A percentile compares a stretch with the other conserved stretches of the same genome.
phyloP scores from a whole-genome alignment of 2,888 invertebrate species.

The Notodonta dromedarius region DNA sequence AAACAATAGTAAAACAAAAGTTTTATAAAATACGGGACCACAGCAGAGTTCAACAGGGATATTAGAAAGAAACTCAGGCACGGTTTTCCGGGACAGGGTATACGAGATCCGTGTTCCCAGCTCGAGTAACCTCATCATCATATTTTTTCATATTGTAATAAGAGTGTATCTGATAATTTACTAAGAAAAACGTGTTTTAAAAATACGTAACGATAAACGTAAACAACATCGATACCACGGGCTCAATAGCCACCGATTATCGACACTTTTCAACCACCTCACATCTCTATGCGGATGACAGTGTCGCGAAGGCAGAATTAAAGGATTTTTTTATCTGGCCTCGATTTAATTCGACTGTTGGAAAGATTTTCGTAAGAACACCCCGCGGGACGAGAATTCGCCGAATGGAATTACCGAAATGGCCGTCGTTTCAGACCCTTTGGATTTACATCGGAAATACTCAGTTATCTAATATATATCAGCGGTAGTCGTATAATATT shows the following conservation, averaged over 20 bases:
- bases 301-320: background rate
- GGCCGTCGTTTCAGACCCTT: background rate
- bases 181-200: too few relatives aligned
- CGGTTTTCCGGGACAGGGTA: background rate
- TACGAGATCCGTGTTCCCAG: too few relatives aligned
- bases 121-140: too few relatives aligned
- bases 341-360: background rate
- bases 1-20: conserved; percentile 5
- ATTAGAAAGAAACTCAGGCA: background rate
- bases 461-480: background rate
- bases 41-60: background rate
- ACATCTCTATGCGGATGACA: background rate
- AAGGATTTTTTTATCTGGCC: background rate
- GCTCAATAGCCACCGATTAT: too few relatives aligned
- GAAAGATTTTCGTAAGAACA: conserved; percentile 2
- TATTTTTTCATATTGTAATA: too few relatives aligned
- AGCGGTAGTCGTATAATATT: background rate
- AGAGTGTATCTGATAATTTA: too few relatives aligned
- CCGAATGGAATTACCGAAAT: conserved; percentile 1
- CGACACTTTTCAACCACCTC: background rate
- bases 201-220: too few relatives aligned
- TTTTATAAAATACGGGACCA: conserved; percentile 2
- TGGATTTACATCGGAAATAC: background rate
- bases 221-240: too few relatives aligned
- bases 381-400: background rate